Base-by-base conservation (phyloP, 2,797 vertebrate genomes). In the Pteropus rufus region DNA sequence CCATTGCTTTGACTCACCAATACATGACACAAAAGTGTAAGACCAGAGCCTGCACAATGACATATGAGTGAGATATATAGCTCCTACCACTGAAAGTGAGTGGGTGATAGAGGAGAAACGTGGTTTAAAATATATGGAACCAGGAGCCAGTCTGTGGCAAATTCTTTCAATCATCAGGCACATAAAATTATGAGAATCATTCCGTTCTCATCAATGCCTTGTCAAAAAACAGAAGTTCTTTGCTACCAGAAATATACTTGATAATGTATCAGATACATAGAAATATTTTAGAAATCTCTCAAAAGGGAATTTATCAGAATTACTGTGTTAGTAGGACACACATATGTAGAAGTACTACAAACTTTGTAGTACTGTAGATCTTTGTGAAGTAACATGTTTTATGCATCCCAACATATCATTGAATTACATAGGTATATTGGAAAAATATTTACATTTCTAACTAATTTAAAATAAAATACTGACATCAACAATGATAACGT, bases 341-440 rank as follows among this genome's bases (percentile, higher is more conserved):
- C 3, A 34, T 21, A 41, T 39, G 8, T 26, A 64, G 49, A 49
- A 49, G 14, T 72, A 60, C 34, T 86, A 73, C 2, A 34, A 39
- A 60, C 23, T 41, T 54, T 67, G 60, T 52, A 89, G 29, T 79
- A 56, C 21, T 60, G 11, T 65, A 9, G 31, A 16, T 84, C 36
- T 92, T 83, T 75, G 23, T 73, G 56, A 86, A 92, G 10, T 84
- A 49, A 8, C 11, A 15, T 91, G 29, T 91, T 93, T 97, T 80
- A 29, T 75, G 49, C 15, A 92, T n/a, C 34, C 7, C 2, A 41
- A 49, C 7, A 39, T 67, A 31, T 92, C 52, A 49, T n/a, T 60
- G 31, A 86, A 58, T 89, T 95, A 86, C 1, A 70, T 39, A 5
- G 39, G 31, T 5, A 31, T 34, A n/a, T 29, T 85, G 19, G 64